Base-by-base conservation (phyloP, 2,888 invertebrate genomes). In the Crioceris asparagi region DNA sequence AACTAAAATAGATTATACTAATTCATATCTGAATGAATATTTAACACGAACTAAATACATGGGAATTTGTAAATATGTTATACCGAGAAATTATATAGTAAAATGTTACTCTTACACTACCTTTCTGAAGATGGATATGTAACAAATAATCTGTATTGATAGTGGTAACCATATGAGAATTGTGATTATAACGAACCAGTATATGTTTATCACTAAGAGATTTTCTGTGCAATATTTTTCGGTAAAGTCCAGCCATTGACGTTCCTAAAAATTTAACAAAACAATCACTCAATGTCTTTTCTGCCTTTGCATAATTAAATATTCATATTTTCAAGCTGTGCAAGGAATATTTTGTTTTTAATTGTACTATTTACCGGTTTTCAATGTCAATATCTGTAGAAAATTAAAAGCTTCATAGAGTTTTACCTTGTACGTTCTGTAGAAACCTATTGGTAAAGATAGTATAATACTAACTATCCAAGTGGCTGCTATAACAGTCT, bases 161-260 rank as follows among this genome's bases (percentile, higher is more conserved):
- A 86, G 62, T 0, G 88, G 88, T 12, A 85, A 56, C 79, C 86
- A 86, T 2, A 87, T 85, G 14, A 86, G 61, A 4, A 84, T 69
- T 1, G 79, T 72, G 14, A 83, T 70, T 3, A 85, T 71, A 17
- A 84, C 75, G 48, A 84, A 79, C 82, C 86, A 88, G 55, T 87
- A 90, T 21, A 79, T 71, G 30, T 76, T 73, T 36, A 79, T 60
- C 10, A 80, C 59, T 2, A 66, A 49, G 0, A 69, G 60, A 44
- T 83, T 72, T 62, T 88, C 87, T 1, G 71, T 73, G 55, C 88
- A 88, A 58, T 74, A 87, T 18, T 69, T 74, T 65, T 88, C 88
- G 7, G 75, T 56, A 52, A 83, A 79, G 56, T 88, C 72, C 35
- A 71, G 62, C 88, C 88, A 90, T 39, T 75, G 68, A 1, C 86